Conservation (phyloP, 30 jellyfish, hydroid and myxozoan species). For the Sanderia malayensis region DNA sequence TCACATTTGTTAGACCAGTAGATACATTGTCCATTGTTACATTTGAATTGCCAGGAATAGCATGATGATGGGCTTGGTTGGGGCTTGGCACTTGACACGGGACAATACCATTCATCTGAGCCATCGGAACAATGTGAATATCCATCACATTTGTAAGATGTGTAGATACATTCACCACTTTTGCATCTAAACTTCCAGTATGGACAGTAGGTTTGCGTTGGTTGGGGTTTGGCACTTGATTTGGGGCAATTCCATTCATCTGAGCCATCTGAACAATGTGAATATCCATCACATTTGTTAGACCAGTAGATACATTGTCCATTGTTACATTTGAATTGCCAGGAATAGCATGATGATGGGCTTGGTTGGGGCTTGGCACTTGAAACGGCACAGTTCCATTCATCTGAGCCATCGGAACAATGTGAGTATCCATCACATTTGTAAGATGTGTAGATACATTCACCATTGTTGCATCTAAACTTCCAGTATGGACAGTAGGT, state of each 20-base stretch:
- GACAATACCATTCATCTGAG: conserved; percentile 58
- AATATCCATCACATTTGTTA: conserved; percentile 55
- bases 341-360: conserved; percentile 16
- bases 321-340: conserved; percentile 26
- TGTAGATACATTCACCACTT: background rate
- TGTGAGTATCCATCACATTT: conserved; percentile 1
- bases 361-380: conserved; percentile 5
- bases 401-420: conserved; percentile 8
- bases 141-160: background rate
- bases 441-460: conserved; percentile 8
- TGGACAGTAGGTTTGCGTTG: conserved; percentile 4
- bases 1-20: background rate
- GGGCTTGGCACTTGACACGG: conserved; percentile 10
- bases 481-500: conserved; percentile 48
- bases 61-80: conserved; percentile 28
- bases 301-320: conserved; percentile 32
- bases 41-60: conserved; percentile 19
- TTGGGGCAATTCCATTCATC: conserved; percentile 4
- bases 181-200: conserved; percentile 2
- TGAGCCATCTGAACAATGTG: conserved; percentile 57
- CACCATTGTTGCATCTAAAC: conserved; percentile 18
- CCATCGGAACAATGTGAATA: conserved; percentile 24
- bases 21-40: conserved; percentile 32
- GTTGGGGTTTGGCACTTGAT: conserved; percentile 8
- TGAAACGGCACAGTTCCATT: conserved; percentile 1